Base-by-base conservation (phyloP, 1,140 invertebrate species). In the Scaptodrosophila lebanonensis region DNA sequence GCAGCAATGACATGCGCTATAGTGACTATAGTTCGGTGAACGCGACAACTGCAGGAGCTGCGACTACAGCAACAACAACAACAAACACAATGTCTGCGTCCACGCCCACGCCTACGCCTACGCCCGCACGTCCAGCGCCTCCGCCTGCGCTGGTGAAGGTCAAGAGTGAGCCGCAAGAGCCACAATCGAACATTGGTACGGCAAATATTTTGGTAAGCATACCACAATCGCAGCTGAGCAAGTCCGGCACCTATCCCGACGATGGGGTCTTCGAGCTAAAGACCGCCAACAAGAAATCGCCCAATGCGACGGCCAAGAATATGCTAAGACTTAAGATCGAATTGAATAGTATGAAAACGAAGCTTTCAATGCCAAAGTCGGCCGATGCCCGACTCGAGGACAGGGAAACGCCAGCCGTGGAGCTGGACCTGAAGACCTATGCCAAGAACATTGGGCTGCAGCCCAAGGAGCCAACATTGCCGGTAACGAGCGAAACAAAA, bases 401-500 rank as follows among this genome's bases (percentile, higher is more conserved):
- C 7, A 59, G 64, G 12, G 13, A 42, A 5, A 20, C 33, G 0
- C 44, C 45, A 1, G 16, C 42, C 0, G 76, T 71, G 18, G 64
- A 73, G 16, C 30, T 86, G 4, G 85, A 87, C 35, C 43, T 85
- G 51, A 76, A 83, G 29, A 86, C 86, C 0, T 87, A 87, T 53
- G 85, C 83, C 30, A 86, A 87, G 44, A 73, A 85, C 17, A 87
- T 87, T 32, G 86, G 86, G 1, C 43, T 87, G 0, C 85, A 85
- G 36, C 86, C 86, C 35, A 87, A 86, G 4, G 84, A 85, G 5
- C 44, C 75, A 11, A 15, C 58, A 18, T 6, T 2, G 17, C 7
- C 32, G 0, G 0, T 12, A 20, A 13, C 25, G 9, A 53, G 16
- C 20, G 57, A 79, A 2, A 45, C 35, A 16, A 86, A 86, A 32